Evolutionary conservation across 2,113 vertebrate genomes (phyloP).

Genomic region (Aptenodytes forsteri): DNA sequence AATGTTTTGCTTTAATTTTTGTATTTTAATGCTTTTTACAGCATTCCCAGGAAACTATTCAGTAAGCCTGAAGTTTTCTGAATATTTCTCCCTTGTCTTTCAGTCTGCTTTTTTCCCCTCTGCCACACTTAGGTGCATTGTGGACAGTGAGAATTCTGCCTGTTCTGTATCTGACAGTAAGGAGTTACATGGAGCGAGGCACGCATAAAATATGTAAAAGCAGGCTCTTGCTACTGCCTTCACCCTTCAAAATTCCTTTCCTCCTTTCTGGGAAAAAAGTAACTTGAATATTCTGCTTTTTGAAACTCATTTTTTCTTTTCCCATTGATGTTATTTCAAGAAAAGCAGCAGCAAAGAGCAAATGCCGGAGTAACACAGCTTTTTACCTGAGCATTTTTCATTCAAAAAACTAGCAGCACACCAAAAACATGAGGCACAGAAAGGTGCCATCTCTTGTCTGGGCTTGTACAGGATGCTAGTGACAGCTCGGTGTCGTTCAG

Average conservation of each 20-base stretch:
- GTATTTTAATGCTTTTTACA: neutral
- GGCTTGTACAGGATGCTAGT: neutral
- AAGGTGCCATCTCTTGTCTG: neutral
- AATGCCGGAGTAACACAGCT: neutral
- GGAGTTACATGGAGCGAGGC: neutral
- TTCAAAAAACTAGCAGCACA: neutral
- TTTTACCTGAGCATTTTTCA: neutral
- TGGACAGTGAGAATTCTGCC: neutral
- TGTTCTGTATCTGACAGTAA: neutral
- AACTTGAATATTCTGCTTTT: neutral
- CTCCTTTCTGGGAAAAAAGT: neutral
- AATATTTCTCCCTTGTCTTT: neutral
- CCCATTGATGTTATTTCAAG: neutral
- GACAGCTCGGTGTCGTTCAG: neutral
- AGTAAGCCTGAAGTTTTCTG: neutral
- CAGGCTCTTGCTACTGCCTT: neutral
- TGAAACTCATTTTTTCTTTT: neutral
- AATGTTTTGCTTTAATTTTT: neutral
- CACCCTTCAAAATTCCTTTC: neutral
- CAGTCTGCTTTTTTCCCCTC: neutral
- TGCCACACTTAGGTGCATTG: neutral
- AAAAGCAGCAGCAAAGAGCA: neutral
- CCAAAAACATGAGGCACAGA: neutral
- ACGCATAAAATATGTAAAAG: neutral
- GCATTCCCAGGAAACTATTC: neutral